These are phyloP conservation scores for Kuschelorhynchus macadamiae DNA, from an alignment of 2,888 invertebrate genomes.

Conservation along the genomic window DNA sequence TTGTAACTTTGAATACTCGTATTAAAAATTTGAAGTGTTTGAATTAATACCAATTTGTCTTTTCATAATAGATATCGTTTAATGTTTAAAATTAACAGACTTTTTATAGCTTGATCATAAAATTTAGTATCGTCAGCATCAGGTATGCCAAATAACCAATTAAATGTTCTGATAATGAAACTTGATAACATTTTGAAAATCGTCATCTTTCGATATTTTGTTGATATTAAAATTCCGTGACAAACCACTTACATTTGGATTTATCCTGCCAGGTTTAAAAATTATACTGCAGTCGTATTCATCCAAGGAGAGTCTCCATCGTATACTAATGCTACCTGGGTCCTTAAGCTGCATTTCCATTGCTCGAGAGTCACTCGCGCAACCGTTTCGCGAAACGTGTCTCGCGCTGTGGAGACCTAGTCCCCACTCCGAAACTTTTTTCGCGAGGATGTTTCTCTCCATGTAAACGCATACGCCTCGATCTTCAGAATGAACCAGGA, in stretches of 20 bases:
- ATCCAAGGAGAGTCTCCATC: slow-evolving; percentile 55
- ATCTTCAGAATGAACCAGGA: too few relatives aligned
- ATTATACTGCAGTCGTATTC: slow-evolving; percentile 57
- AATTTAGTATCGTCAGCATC: slow-evolving; percentile 52
- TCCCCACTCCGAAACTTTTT: too few relatives aligned
- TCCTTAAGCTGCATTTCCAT: slow-evolving; percentile 53
- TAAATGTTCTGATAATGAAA: too few relatives aligned
- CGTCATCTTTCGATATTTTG: too few relatives aligned
- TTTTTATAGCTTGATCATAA: slow-evolving; percentile 45
- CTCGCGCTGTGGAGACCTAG: too few relatives aligned
- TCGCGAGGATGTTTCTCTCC: too few relatives aligned
- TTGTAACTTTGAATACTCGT: neutral
- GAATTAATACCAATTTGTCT: slow-evolving; percentile 4
- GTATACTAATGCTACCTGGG: slow-evolving; percentile 50
- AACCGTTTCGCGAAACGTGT: too few relatives aligned
- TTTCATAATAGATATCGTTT: slow-evolving; percentile 26
- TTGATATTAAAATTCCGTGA: neutral
- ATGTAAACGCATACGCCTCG: too few relatives aligned
- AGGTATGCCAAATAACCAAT: slow-evolving; percentile 51
- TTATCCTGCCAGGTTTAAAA: too few relatives aligned
- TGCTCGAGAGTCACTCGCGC: too few relatives aligned
- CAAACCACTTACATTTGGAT: slow-evolving; percentile 42
- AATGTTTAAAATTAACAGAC: slow-evolving; percentile 44
- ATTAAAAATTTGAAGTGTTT: slow-evolving; percentile 3
- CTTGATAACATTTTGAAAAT: too few relatives aligned